Conservation (phyloP, 2,113 vertebrate genomes). For the Cavia aperea region DNA sequence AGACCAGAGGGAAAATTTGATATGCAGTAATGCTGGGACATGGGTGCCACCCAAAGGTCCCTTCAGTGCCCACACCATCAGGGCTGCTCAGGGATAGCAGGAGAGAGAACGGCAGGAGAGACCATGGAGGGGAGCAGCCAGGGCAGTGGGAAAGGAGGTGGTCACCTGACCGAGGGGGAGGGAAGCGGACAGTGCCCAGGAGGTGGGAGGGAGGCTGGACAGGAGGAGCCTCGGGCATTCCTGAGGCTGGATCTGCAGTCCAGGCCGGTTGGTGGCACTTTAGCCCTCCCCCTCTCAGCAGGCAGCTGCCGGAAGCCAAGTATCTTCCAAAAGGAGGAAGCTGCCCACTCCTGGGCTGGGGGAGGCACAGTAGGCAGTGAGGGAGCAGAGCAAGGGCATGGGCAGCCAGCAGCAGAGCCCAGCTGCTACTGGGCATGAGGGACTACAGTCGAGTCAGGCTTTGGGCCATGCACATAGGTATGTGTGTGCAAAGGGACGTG, state of each 20-base stretch:
- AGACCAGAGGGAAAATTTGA: background rate
- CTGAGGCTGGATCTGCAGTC: background rate
- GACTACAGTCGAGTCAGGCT: slow-evolving; percentile 18
- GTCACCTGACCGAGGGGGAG: background rate
- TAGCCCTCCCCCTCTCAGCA: background rate
- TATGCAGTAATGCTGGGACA: background rate
- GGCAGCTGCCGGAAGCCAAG: background rate
- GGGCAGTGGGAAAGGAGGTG: background rate
- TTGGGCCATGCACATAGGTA: slow-evolving; percentile 68
- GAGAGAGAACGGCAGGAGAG: background rate
- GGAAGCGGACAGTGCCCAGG: background rate
- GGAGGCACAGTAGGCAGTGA: accelerated
- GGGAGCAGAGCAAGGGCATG: background rate
- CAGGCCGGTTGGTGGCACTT: background rate
- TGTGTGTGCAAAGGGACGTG: slow-evolving; percentile 67
- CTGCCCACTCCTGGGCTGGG: background rate
- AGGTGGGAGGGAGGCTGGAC: background rate
- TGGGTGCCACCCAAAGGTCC: background rate
- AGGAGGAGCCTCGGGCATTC: background rate
- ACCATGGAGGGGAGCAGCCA: background rate
- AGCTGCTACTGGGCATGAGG: slow-evolving; percentile 31
- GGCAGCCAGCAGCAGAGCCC: background rate
- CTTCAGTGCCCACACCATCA: background rate
- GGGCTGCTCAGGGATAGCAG: background rate
- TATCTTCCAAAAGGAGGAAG: background rate